Evolutionary conservation across 2,797 vertebrate genomes (phyloP).

Genomic region (Odontamblyopus rebecca): DNA sequence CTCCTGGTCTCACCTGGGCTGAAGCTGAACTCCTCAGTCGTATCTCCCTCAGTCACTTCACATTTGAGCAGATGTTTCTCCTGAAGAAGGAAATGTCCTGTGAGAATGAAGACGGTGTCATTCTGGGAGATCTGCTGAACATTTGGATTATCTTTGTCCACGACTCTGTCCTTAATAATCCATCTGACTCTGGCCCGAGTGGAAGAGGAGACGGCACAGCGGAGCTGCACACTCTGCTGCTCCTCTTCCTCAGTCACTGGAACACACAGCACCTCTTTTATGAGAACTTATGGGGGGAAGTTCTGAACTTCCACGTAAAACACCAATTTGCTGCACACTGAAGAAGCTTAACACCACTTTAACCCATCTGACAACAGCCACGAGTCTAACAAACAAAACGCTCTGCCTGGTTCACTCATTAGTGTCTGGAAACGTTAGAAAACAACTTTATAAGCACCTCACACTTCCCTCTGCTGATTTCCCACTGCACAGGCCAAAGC

Average conservation of each 20-base stretch:
- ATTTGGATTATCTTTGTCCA: not conserved
- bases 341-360: too few relatives aligned
- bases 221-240: not conserved
- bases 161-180: not conserved
- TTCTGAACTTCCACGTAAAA: too few relatives aligned
- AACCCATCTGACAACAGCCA: too few relatives aligned
- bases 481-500: too few relatives aligned
- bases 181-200: not conserved
- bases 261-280: not conserved
- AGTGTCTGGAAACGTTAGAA: too few relatives aligned
- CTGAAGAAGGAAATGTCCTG: not conserved
- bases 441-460: too few relatives aligned
- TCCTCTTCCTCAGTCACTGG: not conserved
- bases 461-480: too few relatives aligned
- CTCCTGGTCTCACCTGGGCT: not conserved
- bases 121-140: rapidly evolving
- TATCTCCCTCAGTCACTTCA: not conserved
- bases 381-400: too few relatives aligned
- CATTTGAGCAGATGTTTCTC: not conserved
- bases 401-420: too few relatives aligned
- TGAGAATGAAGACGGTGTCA: not conserved
- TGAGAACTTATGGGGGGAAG: too few relatives aligned
- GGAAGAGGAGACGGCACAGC: not conserved
- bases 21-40: not conserved
- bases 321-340: too few relatives aligned